Conservation (phyloP, 1,140 invertebrate species). For the Macrosteles quadrilineatus region DNA sequence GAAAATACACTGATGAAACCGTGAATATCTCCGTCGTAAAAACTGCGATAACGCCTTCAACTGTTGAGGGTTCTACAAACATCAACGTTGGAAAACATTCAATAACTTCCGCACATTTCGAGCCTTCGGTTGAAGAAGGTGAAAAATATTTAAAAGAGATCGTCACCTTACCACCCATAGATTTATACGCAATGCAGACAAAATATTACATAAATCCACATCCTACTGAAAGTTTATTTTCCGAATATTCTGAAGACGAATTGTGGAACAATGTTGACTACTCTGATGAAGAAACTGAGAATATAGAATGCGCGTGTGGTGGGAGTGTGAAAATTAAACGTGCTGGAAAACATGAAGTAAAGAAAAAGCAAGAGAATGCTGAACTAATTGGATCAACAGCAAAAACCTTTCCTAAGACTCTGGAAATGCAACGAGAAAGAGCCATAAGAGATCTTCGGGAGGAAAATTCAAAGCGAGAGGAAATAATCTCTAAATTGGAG, state of each 20-base stretch:
- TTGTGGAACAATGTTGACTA: background rate
- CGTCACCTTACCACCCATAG: background rate
- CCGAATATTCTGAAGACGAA: background rate
- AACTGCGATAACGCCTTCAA: too few species aligned
- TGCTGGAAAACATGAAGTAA: background rate
- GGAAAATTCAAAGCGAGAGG: background rate
- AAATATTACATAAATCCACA: slow-evolving; percentile 6
- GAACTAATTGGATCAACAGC: too few species aligned
- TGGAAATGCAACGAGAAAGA: background rate
- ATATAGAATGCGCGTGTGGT: too few species aligned
- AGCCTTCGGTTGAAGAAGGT: slow-evolving; percentile 3
- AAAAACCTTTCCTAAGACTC: background rate
- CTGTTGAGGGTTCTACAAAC: too few species aligned
- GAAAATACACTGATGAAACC: too few species aligned
- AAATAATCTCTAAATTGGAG: background rate
- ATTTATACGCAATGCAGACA: background rate
- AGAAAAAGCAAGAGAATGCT: too few species aligned
- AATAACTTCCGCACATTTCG: background rate
- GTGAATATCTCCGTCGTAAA: too few species aligned
- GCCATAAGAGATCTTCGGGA: background rate
- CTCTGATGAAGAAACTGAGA: too few species aligned
- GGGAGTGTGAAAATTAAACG: background rate
- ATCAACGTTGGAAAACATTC: too few species aligned
- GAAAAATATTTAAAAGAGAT: background rate
- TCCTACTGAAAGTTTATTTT: background rate